Evolutionary conservation across 1,140 invertebrate species (phyloP).

Genomic region (Rhysida immarginata): DNA sequence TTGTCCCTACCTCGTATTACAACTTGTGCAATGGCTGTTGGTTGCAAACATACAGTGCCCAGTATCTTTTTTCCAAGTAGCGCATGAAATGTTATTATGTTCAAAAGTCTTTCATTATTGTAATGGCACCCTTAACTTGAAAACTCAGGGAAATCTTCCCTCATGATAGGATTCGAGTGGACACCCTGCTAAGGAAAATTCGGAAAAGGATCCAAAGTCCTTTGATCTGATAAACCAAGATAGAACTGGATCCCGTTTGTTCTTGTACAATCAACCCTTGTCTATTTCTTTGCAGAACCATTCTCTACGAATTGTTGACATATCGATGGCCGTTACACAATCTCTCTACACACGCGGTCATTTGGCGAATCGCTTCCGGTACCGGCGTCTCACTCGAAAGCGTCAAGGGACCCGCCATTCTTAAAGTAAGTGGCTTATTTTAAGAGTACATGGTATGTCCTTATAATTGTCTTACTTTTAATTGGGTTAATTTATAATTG

Average conservation of each 20-base stretch:
- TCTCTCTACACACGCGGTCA: conserved; percentile 22
- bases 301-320: conserved; percentile 29
- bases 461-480: neutral
- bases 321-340: conserved; percentile 25
- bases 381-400: conserved; percentile 20
- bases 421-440: conserved; percentile 21
- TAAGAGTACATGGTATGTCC: neutral
- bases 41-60: no score
- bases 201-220: no score
- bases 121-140: neutral
- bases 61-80: no score
- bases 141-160: neutral
- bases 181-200: no score
- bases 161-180: neutral
- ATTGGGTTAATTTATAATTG: no score
- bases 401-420: conserved; percentile 21
- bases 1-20: no score
- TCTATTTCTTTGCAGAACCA: conserved; percentile 21
- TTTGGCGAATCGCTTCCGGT: conserved; percentile 27
- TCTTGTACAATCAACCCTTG: neutral
- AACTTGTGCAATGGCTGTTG: no score
- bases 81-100: no score
- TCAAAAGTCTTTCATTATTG: neutral
- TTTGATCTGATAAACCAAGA: no score
- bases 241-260: no score